Evolutionary conservation across 1,140 invertebrate species (phyloP).

Genomic region (Aphelenchoides besseyi): DNA sequence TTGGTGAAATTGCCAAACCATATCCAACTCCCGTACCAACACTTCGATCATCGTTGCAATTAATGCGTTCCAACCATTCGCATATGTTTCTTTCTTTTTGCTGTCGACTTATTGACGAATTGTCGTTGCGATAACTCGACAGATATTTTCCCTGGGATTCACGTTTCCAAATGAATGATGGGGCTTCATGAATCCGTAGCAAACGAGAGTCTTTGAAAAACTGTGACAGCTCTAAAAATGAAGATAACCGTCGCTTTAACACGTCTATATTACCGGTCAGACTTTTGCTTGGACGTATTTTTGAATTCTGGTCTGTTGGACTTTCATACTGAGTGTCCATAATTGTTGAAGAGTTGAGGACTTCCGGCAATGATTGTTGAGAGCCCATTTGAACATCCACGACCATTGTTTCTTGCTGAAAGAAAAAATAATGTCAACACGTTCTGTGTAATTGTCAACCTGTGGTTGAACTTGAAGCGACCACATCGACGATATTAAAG

Average conservation of each 20-base stretch:
- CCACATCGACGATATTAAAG: slow-evolving; percentile 23
- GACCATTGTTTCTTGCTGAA: slow-evolving; percentile 1
- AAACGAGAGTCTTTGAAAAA: slow-evolving; percentile 4
- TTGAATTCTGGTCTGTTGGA: neutral
- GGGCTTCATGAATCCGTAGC: slow-evolving; percentile 17
- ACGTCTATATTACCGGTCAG: slow-evolving; percentile 3
- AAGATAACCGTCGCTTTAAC: neutral
- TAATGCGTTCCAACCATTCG: slow-evolving; percentile 8
- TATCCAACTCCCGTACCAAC: neutral
- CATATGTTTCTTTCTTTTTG: slow-evolving; percentile 9
- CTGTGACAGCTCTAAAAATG: slow-evolving; percentile 16
- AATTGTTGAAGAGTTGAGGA: neutral
- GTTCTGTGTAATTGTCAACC: neutral
- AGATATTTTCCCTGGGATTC: neutral
- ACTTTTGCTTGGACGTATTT: slow-evolving; percentile 14
- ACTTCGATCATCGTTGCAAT: slow-evolving; percentile 10
- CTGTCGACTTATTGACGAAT: slow-evolving; percentile 1
- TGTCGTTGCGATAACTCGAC: neutral
- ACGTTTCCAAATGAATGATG: slow-evolving; percentile 22
- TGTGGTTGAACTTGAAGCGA: slow-evolving; percentile 19
- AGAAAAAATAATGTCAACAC: neutral
- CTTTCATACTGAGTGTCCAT: slow-evolving; percentile 7
- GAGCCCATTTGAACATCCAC: slow-evolving; percentile 21
- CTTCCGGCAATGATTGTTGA: slow-evolving; percentile 21
- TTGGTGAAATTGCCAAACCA: neutral